Evolutionary conservation across 2,797 vertebrate species (phyloP).

Genomic region (Cyclopterus lumpus): DNA sequence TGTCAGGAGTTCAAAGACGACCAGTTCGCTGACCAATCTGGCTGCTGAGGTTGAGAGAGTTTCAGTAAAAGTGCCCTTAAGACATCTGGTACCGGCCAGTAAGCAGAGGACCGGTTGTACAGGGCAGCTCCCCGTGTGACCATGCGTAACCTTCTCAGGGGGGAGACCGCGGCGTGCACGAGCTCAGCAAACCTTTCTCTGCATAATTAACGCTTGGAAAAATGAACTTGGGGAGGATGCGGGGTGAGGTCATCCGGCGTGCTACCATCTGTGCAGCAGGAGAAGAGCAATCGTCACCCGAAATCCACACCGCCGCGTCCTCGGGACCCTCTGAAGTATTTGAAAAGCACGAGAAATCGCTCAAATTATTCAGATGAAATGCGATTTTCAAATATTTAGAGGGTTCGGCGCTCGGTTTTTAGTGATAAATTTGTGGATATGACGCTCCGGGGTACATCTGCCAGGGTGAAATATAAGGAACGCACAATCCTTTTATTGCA

Average conservation of each 20-base stretch:
- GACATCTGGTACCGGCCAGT: slow-evolving; percentile 26
- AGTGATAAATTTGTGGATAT: slow-evolving; percentile 42
- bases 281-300: neutral
- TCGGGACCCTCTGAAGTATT: slow-evolving; percentile 35
- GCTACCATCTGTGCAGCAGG: slow-evolving; percentile 53
- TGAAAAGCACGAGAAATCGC: slow-evolving; percentile 28
- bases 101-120: slow-evolving; percentile 40
- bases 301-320: slow-evolving; percentile 7
- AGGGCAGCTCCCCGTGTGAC: slow-evolving; percentile 47
- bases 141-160: slow-evolving; percentile 48
- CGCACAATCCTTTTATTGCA: slow-evolving; percentile 30
- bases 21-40: slow-evolving; percentile 18
- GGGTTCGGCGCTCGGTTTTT: slow-evolving; percentile 7
- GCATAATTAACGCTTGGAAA: slow-evolving; percentile 62
- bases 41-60: slow-evolving; percentile 34
- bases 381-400: slow-evolving; percentile 56
- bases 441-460: slow-evolving; percentile 31
- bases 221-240: slow-evolving; percentile 37
- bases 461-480: slow-evolving; percentile 46
- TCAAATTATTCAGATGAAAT: slow-evolving; percentile 41
- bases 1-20: slow-evolving; percentile 54
- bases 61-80: slow-evolving; percentile 26
- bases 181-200: slow-evolving; percentile 52
- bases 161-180: slow-evolving; percentile 22
- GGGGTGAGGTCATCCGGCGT: slow-evolving; percentile 49